Percentiles rank a stretch among this genome's conserved stretches.
Conservation (phyloP, 2,888 invertebrate species). For the Limenitis camilla region DNA sequence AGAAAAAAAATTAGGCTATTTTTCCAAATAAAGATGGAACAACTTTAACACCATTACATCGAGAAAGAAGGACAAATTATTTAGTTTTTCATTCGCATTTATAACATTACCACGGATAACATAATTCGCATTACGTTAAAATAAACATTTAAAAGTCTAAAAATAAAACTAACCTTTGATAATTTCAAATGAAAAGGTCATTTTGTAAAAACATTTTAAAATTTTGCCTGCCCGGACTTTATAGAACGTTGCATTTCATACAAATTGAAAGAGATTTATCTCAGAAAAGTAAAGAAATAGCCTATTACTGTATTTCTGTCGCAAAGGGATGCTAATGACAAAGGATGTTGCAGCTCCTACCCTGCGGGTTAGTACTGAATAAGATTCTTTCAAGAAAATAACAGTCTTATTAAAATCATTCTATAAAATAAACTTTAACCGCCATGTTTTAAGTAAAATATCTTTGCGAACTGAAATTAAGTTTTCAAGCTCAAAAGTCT, state of each 20-base stretch:
- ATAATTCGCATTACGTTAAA: too few species aligned
- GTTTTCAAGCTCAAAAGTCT: slow-evolving; percentile 5
- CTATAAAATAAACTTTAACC: slow-evolving; percentile 5
- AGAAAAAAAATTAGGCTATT: too few species aligned
- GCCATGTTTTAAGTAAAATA: slow-evolving; percentile 1
- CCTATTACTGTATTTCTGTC: slow-evolving; percentile 1
- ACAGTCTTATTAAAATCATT: slow-evolving; percentile 2
- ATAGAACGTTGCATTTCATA: background rate
- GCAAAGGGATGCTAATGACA: slow-evolving; percentile 9
- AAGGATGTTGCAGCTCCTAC: slow-evolving; percentile 6
- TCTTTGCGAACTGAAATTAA: slow-evolving; percentile 3
- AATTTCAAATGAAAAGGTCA: too few species aligned
- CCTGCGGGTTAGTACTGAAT: slow-evolving; percentile 5
- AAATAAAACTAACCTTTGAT: too few species aligned
- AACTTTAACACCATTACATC: too few species aligned
- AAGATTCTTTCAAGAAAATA: slow-evolving; percentile 2
- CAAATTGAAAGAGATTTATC: background rate
- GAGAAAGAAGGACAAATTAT: too few species aligned
- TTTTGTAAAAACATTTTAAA: too few species aligned
- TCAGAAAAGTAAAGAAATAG: slow-evolving; percentile 2
- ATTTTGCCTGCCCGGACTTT: background rate
- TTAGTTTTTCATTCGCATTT: too few species aligned
- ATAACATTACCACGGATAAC: too few species aligned
- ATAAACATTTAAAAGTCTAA: too few species aligned
- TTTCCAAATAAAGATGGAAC: too few species aligned